A percentile compares a stretch with the other conserved stretches of the same genome.
phyloP scores from a whole-genome alignment of 2,797 vertebrate genomes.

The Megaceryle alcyon region DNA sequence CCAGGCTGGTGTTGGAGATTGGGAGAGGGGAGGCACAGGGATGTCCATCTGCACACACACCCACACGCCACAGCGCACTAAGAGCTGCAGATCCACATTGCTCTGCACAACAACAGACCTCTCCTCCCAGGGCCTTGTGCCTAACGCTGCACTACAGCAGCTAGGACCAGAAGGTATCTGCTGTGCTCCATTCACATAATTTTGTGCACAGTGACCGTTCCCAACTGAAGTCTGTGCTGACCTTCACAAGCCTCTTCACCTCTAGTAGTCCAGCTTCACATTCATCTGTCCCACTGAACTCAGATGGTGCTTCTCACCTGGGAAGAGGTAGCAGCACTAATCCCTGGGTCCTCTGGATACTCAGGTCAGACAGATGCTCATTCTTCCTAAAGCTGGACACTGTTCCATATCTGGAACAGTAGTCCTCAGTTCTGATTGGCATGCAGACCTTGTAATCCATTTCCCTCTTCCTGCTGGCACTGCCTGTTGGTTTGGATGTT shows the following conservation, averaged over 20 bases:
- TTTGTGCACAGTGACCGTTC: not conserved
- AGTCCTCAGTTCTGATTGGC: slow-evolving; percentile 30
- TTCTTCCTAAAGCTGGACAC: not conserved
- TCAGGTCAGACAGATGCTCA: not conserved
- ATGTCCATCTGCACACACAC: not conserved
- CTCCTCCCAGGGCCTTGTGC: not conserved
- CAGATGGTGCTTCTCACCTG: not conserved
- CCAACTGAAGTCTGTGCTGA: not conserved
- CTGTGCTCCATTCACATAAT: not conserved
- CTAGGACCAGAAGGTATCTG: fast-evolving
- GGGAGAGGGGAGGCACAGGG: not conserved
- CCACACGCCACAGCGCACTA: fast-evolving
- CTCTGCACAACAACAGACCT: not conserved
- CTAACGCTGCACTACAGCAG: not conserved
- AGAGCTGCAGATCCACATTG: not conserved
- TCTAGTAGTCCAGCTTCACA: not conserved
- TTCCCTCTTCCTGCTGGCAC: slow-evolving; percentile 28
- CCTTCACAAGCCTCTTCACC: not conserved
- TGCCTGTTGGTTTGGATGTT: slow-evolving; percentile 37
- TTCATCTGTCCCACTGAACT: not conserved
- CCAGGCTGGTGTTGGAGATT: not conserved
- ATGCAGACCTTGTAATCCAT: slow-evolving; percentile 35
- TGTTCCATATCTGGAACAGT: not conserved
- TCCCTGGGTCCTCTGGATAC: not conserved
- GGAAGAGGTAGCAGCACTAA: not conserved